Base-by-base conservation (phyloP, 2,797 vertebrate species). In the Scolopax rusticola region DNA sequence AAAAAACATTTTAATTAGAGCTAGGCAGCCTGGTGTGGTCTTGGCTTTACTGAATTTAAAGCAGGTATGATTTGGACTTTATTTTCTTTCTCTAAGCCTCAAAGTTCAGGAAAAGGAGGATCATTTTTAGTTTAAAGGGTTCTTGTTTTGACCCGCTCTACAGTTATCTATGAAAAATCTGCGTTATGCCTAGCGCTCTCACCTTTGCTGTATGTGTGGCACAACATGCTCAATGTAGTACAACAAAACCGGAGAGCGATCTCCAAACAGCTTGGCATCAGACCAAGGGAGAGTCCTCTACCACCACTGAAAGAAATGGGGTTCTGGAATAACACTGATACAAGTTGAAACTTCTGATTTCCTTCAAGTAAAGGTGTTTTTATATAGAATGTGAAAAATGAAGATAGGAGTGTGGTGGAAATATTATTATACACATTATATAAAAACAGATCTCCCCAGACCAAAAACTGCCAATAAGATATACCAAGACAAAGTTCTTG, bases 91-190 rank as follows among this genome's bases (percentile, higher is more conserved):
- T 53, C 65, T 84, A 60, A 90, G 40, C 61, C 84, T 69, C 17
- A 32, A 90, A 73, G 63, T 40, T 87, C 33, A 82, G 74, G 83
- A 32, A 45, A 45, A 88, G 43, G 8, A 90, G 69, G 47, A 82
- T 90, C 18, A 8, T 54, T 91, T 93, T 68, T 21, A 36, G 56
- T 67, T 80, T 76, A 41, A 71, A 45, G 56, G 11, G 23, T 82
- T 95, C 91, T 74, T 91, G 85, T 91, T 96, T 93, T 95, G 91
- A 93, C 89, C 87, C 20, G 23, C 67, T 94, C 85, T 69, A 71
- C 60, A 43, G 74, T 88, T 96, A 93, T 90, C 90, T 89, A 7
- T 20, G 77, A 33, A 41, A 79, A 87, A 96, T 93, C 93, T 90
- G 67, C 36, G 45, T 38, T 45, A 12, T 90, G 80, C 43, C 36